Conservation (phyloP, 2,113 vertebrate genomes). For the Gallinago undulata region DNA sequence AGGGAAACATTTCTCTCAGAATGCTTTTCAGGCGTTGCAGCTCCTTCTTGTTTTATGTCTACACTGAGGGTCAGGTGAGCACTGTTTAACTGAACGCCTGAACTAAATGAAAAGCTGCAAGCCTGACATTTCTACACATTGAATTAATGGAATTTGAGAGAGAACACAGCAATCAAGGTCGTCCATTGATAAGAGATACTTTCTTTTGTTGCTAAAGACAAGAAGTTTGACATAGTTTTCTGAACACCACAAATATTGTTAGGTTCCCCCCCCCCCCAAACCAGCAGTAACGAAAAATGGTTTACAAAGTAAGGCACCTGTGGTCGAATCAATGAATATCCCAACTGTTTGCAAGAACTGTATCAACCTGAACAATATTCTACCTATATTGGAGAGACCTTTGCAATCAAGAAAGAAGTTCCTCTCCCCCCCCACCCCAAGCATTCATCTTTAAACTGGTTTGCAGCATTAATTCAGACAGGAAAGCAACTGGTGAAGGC, state of each 20-base stretch:
- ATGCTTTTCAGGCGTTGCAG: background rate
- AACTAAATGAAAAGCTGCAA: background rate
- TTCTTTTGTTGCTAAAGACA: background rate
- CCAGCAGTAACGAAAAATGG: rapidly evolving
- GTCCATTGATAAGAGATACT: background rate
- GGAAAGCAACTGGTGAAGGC: background rate
- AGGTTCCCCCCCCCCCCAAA: background rate
- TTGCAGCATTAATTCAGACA: background rate
- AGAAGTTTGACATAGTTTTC: background rate
- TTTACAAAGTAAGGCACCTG: background rate
- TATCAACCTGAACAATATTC: background rate
- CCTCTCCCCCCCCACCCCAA: rapidly evolving
- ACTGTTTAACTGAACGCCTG: background rate
- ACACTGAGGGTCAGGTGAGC: background rate
- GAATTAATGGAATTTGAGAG: background rate
- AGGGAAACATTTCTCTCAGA: background rate
- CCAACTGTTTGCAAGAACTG: background rate
- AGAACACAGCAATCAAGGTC: background rate
- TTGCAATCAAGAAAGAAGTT: background rate
- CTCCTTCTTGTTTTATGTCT: background rate
- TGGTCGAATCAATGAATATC: background rate
- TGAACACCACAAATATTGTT: background rate
- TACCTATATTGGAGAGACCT: background rate
- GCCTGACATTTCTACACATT: background rate
- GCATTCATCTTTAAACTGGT: background rate